Conservation (phyloP, 2,113 vertebrate genomes). For the Ascaphus truei region DNA sequence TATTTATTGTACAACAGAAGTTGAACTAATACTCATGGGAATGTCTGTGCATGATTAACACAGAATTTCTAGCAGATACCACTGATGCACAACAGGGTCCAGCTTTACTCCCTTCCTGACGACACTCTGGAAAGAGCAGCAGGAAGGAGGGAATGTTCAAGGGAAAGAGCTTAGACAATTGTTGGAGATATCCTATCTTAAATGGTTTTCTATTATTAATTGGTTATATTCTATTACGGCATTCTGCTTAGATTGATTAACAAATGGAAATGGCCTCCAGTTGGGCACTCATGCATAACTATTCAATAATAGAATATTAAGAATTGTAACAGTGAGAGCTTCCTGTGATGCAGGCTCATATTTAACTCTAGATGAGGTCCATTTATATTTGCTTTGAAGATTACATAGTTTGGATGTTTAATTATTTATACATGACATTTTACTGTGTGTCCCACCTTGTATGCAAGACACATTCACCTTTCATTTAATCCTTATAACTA, state of each 20-base stretch:
- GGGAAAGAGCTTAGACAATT: background rate
- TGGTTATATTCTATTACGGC: background rate
- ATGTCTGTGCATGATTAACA: too few relatives aligned
- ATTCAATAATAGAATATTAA: constrained; percentile 30
- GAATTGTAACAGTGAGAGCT: background rate
- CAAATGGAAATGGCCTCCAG: background rate
- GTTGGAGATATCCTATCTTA: background rate
- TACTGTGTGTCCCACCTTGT: too few relatives aligned
- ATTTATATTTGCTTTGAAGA: constrained; percentile 5
- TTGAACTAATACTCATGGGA: too few relatives aligned
- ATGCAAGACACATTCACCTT: too few relatives aligned
- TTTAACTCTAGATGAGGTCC: background rate
- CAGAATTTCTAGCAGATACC: too few relatives aligned
- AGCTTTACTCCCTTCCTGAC: too few relatives aligned
- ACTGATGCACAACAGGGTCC: too few relatives aligned
- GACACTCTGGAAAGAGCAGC: too few relatives aligned
- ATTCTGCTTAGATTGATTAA: background rate
- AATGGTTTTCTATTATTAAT: constrained; percentile 5
- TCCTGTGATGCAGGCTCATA: constrained; percentile 1
- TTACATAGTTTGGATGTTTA: background rate
- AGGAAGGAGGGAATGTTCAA: background rate
- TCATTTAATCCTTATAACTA: too few relatives aligned
- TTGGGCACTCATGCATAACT: background rate
- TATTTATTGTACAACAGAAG: too few relatives aligned
- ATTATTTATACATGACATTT: constrained; percentile 27